Evolutionary conservation across 2,888 invertebrate genomes (phyloP).

Genomic region (Ethmia dodecea): DNA sequence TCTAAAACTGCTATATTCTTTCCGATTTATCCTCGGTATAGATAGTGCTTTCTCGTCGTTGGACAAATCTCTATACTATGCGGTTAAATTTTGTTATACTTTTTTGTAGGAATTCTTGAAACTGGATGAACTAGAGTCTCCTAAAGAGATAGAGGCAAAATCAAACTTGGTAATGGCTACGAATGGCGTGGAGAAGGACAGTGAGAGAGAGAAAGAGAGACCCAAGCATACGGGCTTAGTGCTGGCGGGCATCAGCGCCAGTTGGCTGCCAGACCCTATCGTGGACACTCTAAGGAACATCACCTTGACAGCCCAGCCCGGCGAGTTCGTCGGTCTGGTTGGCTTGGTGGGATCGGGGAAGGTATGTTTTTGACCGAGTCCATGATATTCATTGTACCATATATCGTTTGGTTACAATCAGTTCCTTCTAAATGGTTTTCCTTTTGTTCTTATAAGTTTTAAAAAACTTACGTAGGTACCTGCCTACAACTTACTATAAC

Average conservation of each 20-base stretch:
- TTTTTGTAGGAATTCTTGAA: conserved; percentile 52
- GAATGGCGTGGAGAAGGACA: conserved; percentile 43
- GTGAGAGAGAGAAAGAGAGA: conserved; percentile 31
- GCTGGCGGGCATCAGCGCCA: conserved; percentile 56
- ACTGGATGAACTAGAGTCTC: conserved; percentile 53
- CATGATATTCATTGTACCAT: too few species aligned
- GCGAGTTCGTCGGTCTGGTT: conserved; percentile 81
- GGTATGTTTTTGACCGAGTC: too few species aligned
- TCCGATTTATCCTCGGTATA: too few species aligned
- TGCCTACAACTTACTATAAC: too few species aligned
- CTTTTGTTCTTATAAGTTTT: too few species aligned
- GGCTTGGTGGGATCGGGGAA: conserved; percentile 89
- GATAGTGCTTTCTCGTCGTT: too few species aligned
- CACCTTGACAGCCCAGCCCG: conserved; percentile 66
- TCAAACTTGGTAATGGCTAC: conserved; percentile 21
- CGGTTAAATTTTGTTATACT: too few species aligned
- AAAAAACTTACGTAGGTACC: too few species aligned
- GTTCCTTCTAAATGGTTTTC: too few species aligned
- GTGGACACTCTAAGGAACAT: conserved; percentile 76
- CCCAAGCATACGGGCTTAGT: conserved; percentile 42
- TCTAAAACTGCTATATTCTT: too few species aligned
- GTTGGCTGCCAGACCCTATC: conserved; percentile 62
- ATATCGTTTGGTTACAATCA: too few species aligned
- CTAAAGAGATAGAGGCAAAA: conserved; percentile 32
- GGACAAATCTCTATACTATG: too few species aligned